Conservation (phyloP, 2,797 vertebrate genomes). For the Lateolabrax maculatus region DNA sequence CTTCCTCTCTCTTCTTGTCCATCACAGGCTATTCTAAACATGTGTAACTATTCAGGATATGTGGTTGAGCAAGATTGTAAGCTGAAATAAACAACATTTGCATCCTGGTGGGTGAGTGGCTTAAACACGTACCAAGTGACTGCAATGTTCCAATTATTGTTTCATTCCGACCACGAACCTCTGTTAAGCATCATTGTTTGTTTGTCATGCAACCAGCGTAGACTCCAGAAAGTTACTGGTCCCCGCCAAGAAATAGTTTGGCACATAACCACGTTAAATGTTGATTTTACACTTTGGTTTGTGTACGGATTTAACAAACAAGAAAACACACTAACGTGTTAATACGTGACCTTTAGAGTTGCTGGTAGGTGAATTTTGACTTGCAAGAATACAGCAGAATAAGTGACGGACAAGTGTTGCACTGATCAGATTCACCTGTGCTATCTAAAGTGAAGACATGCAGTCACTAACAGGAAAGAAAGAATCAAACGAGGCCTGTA, state of each 20-base stretch:
- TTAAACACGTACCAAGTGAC: neutral
- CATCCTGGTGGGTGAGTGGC: conserved; percentile 10
- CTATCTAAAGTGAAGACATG: neutral
- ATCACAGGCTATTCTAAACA: conserved; percentile 39
- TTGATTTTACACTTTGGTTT: conserved; percentile 2
- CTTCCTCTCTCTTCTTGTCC: conserved; percentile 1
- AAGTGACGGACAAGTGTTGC: neutral
- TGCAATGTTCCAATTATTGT: neutral
- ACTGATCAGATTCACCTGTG: neutral
- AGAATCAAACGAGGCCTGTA: conserved; percentile 17
- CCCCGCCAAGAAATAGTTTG: conserved; percentile 27
- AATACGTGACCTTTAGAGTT: neutral
- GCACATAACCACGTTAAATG: conserved; percentile 3
- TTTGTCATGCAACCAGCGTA: conserved; percentile 31
- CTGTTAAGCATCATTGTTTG: conserved; percentile 42
- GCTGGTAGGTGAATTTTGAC: neutral
- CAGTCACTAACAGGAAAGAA: neutral
- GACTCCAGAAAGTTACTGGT: conserved; percentile 1
- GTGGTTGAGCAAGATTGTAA: conserved; percentile 37
- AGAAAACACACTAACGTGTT: neutral
- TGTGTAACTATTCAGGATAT: conserved; percentile 45
- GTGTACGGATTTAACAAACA: conserved; percentile 12
- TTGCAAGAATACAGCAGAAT: neutral
- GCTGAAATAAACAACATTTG: conserved; percentile 39
- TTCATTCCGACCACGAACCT: conserved; percentile 22